A percentile compares a stretch with the other conserved stretches of the same genome.
Evolutionary conservation across 2,888 invertebrate genomes (phyloP).

Genomic region (Abscondita cerata): DNA sequence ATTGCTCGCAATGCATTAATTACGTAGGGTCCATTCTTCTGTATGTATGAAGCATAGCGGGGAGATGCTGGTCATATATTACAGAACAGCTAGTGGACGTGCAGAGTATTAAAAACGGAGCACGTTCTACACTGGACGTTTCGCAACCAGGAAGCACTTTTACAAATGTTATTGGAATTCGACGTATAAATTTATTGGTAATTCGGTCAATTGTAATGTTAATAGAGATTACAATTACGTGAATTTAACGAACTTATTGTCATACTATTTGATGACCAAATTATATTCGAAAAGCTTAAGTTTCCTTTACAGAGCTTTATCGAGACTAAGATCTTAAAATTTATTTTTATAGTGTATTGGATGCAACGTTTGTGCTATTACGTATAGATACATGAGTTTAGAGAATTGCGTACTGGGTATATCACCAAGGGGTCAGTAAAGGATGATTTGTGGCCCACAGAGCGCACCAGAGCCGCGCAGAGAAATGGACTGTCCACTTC

Average conservation of each 20-base stretch:
- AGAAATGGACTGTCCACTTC: conserved; percentile 59
- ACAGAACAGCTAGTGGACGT: conserved; percentile 51
- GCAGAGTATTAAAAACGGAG: conserved; percentile 60
- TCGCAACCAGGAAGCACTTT: conserved; percentile 30
- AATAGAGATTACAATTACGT: not conserved
- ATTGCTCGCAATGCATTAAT: conserved; percentile 57
- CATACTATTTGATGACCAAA: no score
- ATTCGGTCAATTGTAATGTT: no score
- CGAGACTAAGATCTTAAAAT: no score
- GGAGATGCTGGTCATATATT: conserved; percentile 45
- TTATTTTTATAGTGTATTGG: no score
- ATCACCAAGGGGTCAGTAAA: conserved; percentile 47
- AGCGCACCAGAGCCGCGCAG: conserved; percentile 50
- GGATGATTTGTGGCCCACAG: conserved; percentile 52
- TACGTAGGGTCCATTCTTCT: conserved; percentile 48
- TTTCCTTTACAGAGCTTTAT: no score
- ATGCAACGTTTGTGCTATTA: no score
- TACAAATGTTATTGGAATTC: conserved; percentile 18
- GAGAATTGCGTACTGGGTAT: conserved; percentile 41
- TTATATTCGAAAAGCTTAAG: no score
- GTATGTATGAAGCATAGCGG: conserved; percentile 51
- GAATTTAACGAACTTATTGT: conserved; percentile 31
- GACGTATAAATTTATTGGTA: not conserved
- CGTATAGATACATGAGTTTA: conserved; percentile 12
- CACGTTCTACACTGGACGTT: conserved; percentile 57